Percentiles rank a stretch among this genome's conserved stretches.
Conservation (phyloP, 2,797 vertebrate species). For the Pseudotriccus pelzelni region DNA sequence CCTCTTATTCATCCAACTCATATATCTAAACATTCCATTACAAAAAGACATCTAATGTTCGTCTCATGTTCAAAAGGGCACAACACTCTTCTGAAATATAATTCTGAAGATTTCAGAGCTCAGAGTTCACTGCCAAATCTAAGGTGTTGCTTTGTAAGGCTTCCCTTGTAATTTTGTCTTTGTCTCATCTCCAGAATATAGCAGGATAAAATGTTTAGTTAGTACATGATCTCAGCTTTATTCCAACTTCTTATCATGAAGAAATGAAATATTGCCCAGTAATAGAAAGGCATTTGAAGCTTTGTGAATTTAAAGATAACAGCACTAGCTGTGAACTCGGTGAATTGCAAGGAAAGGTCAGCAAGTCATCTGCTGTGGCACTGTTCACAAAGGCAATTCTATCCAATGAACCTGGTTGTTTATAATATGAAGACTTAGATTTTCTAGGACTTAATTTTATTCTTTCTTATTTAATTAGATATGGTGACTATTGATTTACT, state of each 20-base stretch:
- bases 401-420: not conserved
- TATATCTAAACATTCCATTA: conserved; percentile 71
- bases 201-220: conserved; percentile 47
- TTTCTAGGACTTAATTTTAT: conserved; percentile 9
- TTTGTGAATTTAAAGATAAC: conserved; percentile 64
- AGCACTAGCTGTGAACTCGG: not conserved
- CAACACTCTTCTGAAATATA: conserved; percentile 35
- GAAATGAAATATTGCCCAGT: conserved; percentile 55
- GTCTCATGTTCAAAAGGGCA: conserved; percentile 62
- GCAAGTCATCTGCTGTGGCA: not conserved
- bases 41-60: conserved; percentile 60
- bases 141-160: conserved; percentile 22
- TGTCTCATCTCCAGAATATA: conserved; percentile 27
- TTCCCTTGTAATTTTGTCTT: conserved; percentile 47
- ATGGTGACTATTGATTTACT: not conserved
- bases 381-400: conserved; percentile 8
- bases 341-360: conserved; percentile 55
- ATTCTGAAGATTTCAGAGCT: conserved; percentile 46
- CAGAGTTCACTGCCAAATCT: conserved; percentile 46
- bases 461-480: not conserved
- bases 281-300: conserved; percentile 58
- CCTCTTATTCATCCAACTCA: conserved; percentile 63
- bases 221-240: conserved; percentile 43
- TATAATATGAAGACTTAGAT: conserved; percentile 1
- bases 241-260: conserved; percentile 52